Conservation (phyloP, 1,140 invertebrate species). For the Colletes gigas region DNA sequence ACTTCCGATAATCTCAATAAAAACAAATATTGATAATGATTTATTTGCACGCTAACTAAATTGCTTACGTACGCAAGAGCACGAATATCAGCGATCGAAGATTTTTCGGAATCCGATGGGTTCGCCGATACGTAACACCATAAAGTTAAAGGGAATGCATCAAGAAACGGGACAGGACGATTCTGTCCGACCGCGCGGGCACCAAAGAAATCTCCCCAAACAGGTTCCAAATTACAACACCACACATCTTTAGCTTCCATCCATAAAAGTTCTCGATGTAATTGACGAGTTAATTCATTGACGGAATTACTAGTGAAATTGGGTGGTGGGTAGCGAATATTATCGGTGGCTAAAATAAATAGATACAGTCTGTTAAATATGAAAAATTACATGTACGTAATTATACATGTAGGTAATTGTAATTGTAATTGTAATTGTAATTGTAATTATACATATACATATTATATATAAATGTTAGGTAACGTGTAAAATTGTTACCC, state of each 20-base stretch:
- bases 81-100: slow-evolving; percentile 83
- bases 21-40: slow-evolving; percentile 96
- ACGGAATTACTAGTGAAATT: slow-evolving; percentile 78
- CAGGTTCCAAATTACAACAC: slow-evolving; percentile 93
- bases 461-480: background rate
- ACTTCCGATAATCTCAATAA: slow-evolving; percentile 91
- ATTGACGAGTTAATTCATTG: slow-evolving; percentile 77
- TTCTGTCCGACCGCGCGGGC: slow-evolving; percentile 87
- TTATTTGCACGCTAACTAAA: slow-evolving; percentile 91
- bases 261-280: slow-evolving; percentile 88
- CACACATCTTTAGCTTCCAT: slow-evolving; percentile 92
- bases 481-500: slow-evolving; percentile 78
- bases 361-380: slow-evolving; percentile 51
- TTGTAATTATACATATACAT: too few relatives aligned
- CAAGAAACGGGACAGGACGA: slow-evolving; percentile 92
- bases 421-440: too few relatives aligned
- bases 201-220: slow-evolving; percentile 95
- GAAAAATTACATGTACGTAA: too few relatives aligned
- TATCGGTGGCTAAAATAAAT: slow-evolving; percentile 79
- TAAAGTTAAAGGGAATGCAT: slow-evolving; percentile 93
- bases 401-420: too few relatives aligned
- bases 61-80: slow-evolving; percentile 88
- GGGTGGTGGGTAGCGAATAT: slow-evolving; percentile 76
- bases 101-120: slow-evolving; percentile 25
- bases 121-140: slow-evolving; percentile 85